phyloP scores from a whole-genome alignment of 2,113 vertebrate species.

The Notothenia coriiceps region DNA sequence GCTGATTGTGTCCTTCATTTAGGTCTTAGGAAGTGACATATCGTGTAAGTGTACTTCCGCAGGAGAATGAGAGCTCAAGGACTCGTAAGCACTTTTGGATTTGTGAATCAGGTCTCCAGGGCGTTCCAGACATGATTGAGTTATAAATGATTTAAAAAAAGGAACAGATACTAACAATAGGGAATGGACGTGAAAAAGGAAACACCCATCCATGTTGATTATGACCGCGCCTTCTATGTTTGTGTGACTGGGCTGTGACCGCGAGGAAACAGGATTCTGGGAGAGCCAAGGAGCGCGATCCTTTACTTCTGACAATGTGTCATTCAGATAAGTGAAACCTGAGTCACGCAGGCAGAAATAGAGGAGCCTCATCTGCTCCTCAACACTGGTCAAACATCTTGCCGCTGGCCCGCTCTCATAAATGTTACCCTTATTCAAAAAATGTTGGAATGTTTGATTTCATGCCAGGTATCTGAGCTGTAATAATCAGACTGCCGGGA shows the following conservation, averaged over 20 bases:
- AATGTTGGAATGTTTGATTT: conserved; percentile 9
- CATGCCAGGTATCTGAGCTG: neutral
- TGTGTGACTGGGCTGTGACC: conserved; percentile 40
- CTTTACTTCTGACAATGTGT: conserved; percentile 53
- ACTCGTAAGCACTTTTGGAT: conserved; percentile 15
- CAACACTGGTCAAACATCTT: conserved; percentile 15
- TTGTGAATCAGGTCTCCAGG: conserved; percentile 45
- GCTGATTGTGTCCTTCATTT: neutral
- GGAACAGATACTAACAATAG: conserved; percentile 71
- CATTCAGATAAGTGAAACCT: conserved; percentile 60
- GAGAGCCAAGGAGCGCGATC: conserved; percentile 41
- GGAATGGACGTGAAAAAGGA: conserved; percentile 50
- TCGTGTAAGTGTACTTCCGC: neutral
- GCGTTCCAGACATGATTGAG: conserved; percentile 46
- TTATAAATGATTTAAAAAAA: conserved; percentile 67
- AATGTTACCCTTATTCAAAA: conserved; percentile 9
- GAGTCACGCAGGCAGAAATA: conserved; percentile 41
- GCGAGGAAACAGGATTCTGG: conserved; percentile 59
- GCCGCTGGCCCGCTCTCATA: neutral
- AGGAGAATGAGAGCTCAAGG: neutral
- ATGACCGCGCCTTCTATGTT: conserved; percentile 55
- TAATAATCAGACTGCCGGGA: conserved; percentile 1
- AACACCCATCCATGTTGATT: conserved; percentile 66
- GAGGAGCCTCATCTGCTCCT: conserved; percentile 1
- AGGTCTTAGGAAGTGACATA: neutral